Evolutionary conservation across 2,113 vertebrate genomes (phyloP).

Genomic region (Lamprotornis superbus): DNA sequence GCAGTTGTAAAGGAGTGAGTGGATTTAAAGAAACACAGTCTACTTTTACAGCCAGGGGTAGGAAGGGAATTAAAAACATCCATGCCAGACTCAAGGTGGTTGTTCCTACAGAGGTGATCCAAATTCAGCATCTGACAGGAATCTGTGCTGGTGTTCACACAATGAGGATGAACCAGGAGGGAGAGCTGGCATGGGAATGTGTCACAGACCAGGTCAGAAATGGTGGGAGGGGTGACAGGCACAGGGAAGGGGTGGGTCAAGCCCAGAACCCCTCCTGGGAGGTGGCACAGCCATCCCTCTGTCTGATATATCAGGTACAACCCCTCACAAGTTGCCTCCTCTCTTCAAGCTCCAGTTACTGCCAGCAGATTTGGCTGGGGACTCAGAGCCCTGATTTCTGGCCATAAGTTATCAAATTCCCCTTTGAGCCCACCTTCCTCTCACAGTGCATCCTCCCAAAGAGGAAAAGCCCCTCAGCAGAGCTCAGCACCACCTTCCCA

Average conservation of each 20-base stretch:
- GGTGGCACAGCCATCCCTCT: neutral
- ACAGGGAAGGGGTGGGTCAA: neutral
- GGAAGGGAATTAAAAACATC: neutral
- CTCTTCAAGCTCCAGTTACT: neutral
- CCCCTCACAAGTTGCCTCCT: neutral
- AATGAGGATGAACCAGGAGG: neutral
- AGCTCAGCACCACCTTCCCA: neutral
- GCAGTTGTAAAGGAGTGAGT: neutral
- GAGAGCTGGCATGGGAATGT: neutral
- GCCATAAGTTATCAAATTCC: neutral
- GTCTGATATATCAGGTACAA: neutral
- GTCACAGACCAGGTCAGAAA: neutral
- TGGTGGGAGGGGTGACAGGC: neutral
- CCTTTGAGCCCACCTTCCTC: neutral
- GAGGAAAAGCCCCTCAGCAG: neutral
- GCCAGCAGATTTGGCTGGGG: neutral
- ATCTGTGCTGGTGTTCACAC: neutral
- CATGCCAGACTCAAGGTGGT: neutral
- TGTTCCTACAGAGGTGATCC: neutral
- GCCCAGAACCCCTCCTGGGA: neutral
- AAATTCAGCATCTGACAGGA: neutral
- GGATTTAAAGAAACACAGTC: slow-evolving; percentile 26
- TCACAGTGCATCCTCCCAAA: neutral
- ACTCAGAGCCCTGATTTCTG: neutral
- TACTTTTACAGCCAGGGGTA: neutral